These are phyloP conservation scores for Zaprionus camerounensis DNA, from an alignment of 1,140 invertebrate genomes.

Conservation along the genomic window DNA sequence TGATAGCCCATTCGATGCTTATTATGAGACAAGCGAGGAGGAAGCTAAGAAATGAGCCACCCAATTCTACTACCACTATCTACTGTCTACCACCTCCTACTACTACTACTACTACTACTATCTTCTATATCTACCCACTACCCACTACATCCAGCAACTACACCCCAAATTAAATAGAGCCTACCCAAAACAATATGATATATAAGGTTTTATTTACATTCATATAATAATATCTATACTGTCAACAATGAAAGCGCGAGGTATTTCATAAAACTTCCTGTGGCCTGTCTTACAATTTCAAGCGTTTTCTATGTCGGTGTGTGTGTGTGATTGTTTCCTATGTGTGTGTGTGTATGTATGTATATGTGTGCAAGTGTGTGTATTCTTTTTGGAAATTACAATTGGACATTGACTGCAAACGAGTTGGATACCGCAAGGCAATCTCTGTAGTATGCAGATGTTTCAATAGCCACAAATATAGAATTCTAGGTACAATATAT, in stretches of 20 bases:
- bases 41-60: slow-evolving; percentile 68
- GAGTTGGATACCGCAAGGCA: slow-evolving; percentile 51
- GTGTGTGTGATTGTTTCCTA: slow-evolving; percentile 18
- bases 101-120: slow-evolving; percentile 16
- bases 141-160: slow-evolving; percentile 14
- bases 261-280: slow-evolving; percentile 53
- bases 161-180: slow-evolving; percentile 33
- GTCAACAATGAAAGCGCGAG: slow-evolving; percentile 51
- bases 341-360: slow-evolving; percentile 40
- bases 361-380: slow-evolving; percentile 35
- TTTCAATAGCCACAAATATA: slow-evolving; percentile 1
- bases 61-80: slow-evolving; percentile 33
- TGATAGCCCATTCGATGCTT: slow-evolving; percentile 83
- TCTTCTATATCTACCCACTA: slow-evolving; percentile 28
- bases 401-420: slow-evolving; percentile 34
- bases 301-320: slow-evolving; percentile 26
- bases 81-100: slow-evolving; percentile 28
- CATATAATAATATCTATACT: slow-evolving; percentile 17
- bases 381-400: slow-evolving; percentile 6
- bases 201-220: slow-evolving; percentile 41
- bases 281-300: slow-evolving; percentile 38
- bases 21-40: slow-evolving; percentile 80
- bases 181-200: slow-evolving; percentile 33
- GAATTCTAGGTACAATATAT: neutral
- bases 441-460: slow-evolving; percentile 55